Base-by-base conservation (phyloP, 2,797 vertebrate genomes). In the Eulemur albifrons region DNA sequence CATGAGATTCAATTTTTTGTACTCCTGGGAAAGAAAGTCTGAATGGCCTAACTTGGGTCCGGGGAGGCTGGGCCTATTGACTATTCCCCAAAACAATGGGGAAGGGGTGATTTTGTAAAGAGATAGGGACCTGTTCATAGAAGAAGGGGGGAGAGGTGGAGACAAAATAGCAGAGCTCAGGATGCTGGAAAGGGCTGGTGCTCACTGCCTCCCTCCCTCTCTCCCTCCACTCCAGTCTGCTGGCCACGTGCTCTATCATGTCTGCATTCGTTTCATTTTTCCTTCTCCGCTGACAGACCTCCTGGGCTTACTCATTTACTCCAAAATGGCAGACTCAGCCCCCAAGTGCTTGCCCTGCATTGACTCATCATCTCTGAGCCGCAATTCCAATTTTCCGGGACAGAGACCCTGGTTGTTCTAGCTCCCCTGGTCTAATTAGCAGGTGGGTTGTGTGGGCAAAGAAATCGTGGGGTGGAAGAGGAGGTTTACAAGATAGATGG, bases 301-400 rank as follows among this genome's bases (percentile, higher is more conserved):
- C 52, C 69, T 10, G 43, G 70, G 40, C 35, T 89, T 38, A 14
- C 43, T 87, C 30, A 40, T 75, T 95, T 35, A 25, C 63, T 94
- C 52, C 72, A 85, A 25, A 94, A 79, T 75, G 84, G 76, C 77
- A 82, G 84, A 13, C 48, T 92, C 81, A 48, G 91, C 83, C 86
- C 93, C 75, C 35, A 54, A 61, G 25, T 61, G 7, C 67, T 84
- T 73, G 32, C 21, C 81, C 81, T 30, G 0, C 80, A 82, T 92
- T 59, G 82, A 85, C 72, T 38, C 77, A 75, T 72, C 43, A 57
- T 75, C 69, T 96, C 48, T 23, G 43, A 8, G n/a, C 63, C 48
- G 76, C 61, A 5, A 23, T 88, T 96, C 63, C 88, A 63, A 4
- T 82, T 73, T 92, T 65, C 90, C 63, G 30, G 35, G 38, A 88